phyloP scores from a whole-genome alignment of 2,113 vertebrate species.

The Catharus bicknelli region DNA sequence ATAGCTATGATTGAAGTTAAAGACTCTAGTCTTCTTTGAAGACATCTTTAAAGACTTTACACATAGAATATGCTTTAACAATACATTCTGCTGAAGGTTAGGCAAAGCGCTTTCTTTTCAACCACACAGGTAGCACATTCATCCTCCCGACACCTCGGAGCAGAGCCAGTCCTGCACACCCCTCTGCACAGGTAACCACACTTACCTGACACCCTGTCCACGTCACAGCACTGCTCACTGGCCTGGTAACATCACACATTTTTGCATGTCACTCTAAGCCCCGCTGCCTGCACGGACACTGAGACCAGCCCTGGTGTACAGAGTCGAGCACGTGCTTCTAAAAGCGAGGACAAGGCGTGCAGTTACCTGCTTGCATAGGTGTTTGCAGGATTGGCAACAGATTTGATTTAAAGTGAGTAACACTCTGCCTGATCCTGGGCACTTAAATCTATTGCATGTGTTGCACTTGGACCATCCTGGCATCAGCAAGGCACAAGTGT shows the following conservation, averaged over 20 bases:
- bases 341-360: rapidly evolving
- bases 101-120: slow-evolving; percentile 80
- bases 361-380: background rate
- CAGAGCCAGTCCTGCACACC: slow-evolving; percentile 25
- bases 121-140: slow-evolving; percentile 77
- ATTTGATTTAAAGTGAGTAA: background rate
- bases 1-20: slow-evolving; percentile 86
- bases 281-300: rapidly evolving
- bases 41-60: slow-evolving; percentile 83
- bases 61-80: slow-evolving; percentile 81
- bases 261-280: background rate
- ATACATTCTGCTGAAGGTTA: slow-evolving; percentile 88
- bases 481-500: slow-evolving; percentile 29
- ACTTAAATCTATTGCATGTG: background rate
- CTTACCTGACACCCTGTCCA: background rate
- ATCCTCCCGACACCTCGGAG: background rate
- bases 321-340: background rate
- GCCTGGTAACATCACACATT: background rate
- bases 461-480: slow-evolving; percentile 1
- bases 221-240: background rate
- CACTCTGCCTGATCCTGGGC: slow-evolving; percentile 4
- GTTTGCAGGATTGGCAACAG: slow-evolving; percentile 17
- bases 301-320: background rate
- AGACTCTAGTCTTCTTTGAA: slow-evolving; percentile 88
- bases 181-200: background rate